These are phyloP conservation scores for Mormyrops attenuatus DNA, from an alignment of 2,797 vertebrate species.

Conservation along the genomic window DNA sequence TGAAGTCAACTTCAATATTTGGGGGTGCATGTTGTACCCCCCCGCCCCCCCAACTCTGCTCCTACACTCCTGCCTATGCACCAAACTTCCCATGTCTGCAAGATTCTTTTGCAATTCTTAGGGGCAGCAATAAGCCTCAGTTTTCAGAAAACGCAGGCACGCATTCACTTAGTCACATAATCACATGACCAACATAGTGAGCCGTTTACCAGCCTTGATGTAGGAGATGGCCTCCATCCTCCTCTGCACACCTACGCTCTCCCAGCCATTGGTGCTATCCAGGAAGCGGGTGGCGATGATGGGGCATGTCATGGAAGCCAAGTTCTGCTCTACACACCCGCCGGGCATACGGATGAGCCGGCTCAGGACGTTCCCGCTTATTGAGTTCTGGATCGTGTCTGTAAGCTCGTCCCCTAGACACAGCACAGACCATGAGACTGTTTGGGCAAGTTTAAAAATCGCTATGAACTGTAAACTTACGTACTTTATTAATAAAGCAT, in stretches of 20 bases:
- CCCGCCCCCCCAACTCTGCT: no score
- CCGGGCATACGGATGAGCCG: neutral
- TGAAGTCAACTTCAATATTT: neutral
- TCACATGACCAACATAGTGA: neutral
- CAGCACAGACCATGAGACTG: neutral
- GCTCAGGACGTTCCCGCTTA: neutral
- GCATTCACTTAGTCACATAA: neutral
- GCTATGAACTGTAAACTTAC: neutral
- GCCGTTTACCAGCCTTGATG: neutral
- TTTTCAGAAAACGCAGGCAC: neutral
- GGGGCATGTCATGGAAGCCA: slow-evolving; percentile 8
- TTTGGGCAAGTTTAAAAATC: neutral
- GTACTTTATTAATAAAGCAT: neutral
- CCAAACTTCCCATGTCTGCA: neutral
- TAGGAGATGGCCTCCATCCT: neutral
- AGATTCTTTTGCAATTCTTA: neutral
- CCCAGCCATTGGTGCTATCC: slow-evolving; percentile 9
- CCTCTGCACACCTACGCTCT: neutral
- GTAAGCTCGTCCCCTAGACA: slow-evolving; percentile 6
- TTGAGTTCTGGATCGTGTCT: slow-evolving; percentile 2
- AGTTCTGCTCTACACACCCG: slow-evolving; percentile 20
- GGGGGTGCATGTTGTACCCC: no score
- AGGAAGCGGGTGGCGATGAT: slow-evolving; percentile 18
- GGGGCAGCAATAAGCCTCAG: neutral
- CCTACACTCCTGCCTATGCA: neutral